A percentile compares a stretch with the other conserved stretches of the same genome.
Evolutionary conservation across 2,888 invertebrate genomes (phyloP).

Genomic region (Thumatha senex): DNA sequence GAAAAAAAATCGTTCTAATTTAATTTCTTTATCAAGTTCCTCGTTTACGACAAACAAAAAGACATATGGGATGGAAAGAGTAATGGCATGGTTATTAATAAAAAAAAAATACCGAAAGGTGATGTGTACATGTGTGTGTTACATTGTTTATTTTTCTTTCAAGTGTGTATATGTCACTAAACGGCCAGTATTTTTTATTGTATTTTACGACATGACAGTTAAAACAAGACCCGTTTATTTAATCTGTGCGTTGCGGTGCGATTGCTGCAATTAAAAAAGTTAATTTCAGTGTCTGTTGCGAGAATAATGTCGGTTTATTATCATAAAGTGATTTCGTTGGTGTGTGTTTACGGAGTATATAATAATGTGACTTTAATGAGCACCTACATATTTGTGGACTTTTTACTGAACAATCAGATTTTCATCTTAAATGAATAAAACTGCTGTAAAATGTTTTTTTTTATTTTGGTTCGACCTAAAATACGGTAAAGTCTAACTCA

Average conservation of each 20-base stretch:
- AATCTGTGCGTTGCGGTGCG: slow-evolving; percentile 44
- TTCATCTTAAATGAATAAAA: too few relatives aligned
- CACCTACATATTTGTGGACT: neutral
- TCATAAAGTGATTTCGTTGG: slow-evolving; percentile 17
- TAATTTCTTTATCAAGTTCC: slow-evolving; percentile 2
- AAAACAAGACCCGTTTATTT: slow-evolving; percentile 44
- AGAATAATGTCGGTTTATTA: slow-evolving; percentile 34
- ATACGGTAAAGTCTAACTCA: too few relatives aligned
- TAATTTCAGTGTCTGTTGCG: slow-evolving; percentile 34
- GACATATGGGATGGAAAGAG: neutral
- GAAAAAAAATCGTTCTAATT: too few relatives aligned
- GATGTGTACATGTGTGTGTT: slow-evolving; percentile 48
- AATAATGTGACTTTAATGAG: neutral
- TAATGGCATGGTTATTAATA: slow-evolving; percentile 2
- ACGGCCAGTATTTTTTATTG: slow-evolving; percentile 64
- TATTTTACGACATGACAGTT: slow-evolving; percentile 58
- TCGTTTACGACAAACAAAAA: slow-evolving; percentile 3
- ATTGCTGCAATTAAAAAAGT: slow-evolving; percentile 42
- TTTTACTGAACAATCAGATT: too few relatives aligned
- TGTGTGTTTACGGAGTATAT: slow-evolving; percentile 23
- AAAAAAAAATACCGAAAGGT: slow-evolving; percentile 7
- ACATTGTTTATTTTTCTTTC: slow-evolving; percentile 64
- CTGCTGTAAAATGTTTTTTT: too few relatives aligned
- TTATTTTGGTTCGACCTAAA: too few relatives aligned
- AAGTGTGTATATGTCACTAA: slow-evolving; percentile 70